Conservation (phyloP, 2,113 vertebrate genomes). For the Paramisgurnus dabryanus region DNA sequence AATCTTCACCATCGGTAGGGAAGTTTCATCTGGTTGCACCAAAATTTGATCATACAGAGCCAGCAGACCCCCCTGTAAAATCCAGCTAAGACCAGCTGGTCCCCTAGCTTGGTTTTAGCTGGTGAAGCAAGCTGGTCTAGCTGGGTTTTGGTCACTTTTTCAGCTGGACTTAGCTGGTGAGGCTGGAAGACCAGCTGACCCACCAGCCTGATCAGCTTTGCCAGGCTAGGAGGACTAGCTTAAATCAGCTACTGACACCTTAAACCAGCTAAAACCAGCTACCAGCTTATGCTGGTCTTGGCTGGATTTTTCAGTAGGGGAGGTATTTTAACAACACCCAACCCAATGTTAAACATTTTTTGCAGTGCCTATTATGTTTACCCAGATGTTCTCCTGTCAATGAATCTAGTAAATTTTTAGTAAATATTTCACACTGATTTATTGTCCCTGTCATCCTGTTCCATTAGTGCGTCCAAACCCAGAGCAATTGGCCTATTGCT, state of each 20-base stretch:
- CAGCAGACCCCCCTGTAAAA: not conserved
- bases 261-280: too few species aligned
- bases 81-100: too few species aligned
- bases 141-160: too few species aligned
- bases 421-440: constrained; percentile 16
- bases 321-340: not conserved
- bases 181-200: too few species aligned
- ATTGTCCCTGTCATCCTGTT: constrained; percentile 13
- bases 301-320: too few species aligned
- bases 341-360: not conserved
- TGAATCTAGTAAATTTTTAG: not conserved
- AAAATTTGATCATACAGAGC: not conserved
- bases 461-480: constrained; percentile 4
- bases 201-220: too few species aligned
- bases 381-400: not conserved
- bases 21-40: not conserved
- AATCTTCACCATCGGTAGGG: not conserved
- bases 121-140: too few species aligned
- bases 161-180: too few species aligned
- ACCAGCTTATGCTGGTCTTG: too few species aligned
- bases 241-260: too few species aligned
- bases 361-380: constrained; percentile 7
- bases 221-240: too few species aligned
- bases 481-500: not conserved
- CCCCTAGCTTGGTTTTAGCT: too few species aligned